phyloP scores from a whole-genome alignment of 2,888 invertebrate species.

The Deilephila elpenor region DNA sequence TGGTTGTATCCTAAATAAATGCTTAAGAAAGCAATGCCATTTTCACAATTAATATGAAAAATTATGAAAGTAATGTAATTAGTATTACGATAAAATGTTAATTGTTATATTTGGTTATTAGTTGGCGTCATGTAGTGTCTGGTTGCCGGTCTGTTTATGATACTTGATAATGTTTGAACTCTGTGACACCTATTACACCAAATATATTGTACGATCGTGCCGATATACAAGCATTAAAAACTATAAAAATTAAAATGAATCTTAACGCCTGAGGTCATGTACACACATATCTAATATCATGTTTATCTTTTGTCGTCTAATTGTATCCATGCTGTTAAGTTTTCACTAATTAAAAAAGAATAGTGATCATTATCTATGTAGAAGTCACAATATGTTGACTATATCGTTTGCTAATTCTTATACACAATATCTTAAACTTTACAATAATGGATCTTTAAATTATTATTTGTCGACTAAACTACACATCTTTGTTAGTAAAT shows the following conservation, averaged over 20 bases:
- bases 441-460: no score
- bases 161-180: conserved; percentile 32
- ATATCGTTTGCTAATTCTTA: no score
- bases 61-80: not conserved
- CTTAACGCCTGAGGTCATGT: not conserved
- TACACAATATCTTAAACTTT: no score
- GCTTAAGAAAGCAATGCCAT: not conserved
- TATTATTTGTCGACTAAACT: no score
- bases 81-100: not conserved
- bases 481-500: no score
- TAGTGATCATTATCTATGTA: no score
- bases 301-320: no score
- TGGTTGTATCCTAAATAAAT: no score
- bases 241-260: not conserved
- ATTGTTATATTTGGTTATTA: not conserved
- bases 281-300: no score
- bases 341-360: no score
- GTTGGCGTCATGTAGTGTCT: conserved; percentile 15
- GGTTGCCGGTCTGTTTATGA: conserved; percentile 17
- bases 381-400: no score
- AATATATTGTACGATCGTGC: not conserved
- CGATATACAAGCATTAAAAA: not conserved
- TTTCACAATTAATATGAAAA: not conserved
- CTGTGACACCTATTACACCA: conserved; percentile 6
- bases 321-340: no score